Evolutionary conservation across 1,140 invertebrate species (phyloP).

Genomic region (Cyphomyrmex costatus): DNA sequence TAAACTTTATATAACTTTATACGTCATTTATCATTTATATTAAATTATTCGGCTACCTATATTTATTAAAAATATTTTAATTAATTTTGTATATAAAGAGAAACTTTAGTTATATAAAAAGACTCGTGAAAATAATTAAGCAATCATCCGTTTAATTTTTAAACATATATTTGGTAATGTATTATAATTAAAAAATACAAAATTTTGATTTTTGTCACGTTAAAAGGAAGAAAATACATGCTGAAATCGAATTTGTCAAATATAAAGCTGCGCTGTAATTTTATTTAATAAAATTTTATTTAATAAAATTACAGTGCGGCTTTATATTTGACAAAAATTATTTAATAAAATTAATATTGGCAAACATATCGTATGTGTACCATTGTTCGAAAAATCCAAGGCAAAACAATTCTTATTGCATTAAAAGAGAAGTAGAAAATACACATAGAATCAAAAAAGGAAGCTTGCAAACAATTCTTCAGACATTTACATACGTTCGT

Average conservation of each 20-base stretch:
- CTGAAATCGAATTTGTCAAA: neutral
- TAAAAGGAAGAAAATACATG: neutral
- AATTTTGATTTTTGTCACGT: neutral
- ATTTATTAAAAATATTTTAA: neutral
- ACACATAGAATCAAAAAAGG: neutral
- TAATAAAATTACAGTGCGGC: no score
- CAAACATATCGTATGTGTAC: neutral
- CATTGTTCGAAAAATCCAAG: neutral
- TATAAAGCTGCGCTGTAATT: neutral
- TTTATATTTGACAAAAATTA: no score
- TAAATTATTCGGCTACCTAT: neutral
- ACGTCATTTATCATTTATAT: neutral
- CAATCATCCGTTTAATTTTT: neutral
- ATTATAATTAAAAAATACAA: neutral
- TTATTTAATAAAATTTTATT: no score
- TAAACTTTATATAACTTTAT: no score
- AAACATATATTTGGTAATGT: neutral
- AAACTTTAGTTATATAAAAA: neutral
- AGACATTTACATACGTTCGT: neutral
- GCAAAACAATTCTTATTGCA: neutral
- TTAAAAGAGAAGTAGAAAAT: neutral
- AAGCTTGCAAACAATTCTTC: conserved; percentile 10
- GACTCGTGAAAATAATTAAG: neutral
- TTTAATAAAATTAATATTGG: conserved; percentile 41
- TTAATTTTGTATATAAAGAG: neutral